Percentiles rank a stretch among this genome's conserved stretches.
These are phyloP conservation scores for Torymus aiolomorphi DNA, from an alignment of 2,888 invertebrate genomes.

Conservation along the genomic window DNA sequence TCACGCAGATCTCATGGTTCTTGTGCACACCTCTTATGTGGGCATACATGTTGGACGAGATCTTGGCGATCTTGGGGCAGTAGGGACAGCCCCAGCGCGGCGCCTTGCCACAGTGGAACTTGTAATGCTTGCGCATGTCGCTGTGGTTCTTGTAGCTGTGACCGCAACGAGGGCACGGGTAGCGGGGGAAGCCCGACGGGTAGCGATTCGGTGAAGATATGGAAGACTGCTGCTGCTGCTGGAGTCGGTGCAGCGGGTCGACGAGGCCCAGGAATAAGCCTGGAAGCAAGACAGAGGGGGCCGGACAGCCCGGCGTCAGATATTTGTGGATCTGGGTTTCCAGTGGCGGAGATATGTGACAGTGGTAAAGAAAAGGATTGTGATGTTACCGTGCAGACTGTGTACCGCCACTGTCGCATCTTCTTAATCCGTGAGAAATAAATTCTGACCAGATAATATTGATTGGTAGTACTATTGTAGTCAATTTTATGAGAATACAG, in stretches of 20 bases:
- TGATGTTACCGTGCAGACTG: too few relatives aligned
- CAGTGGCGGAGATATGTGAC: too few relatives aligned
- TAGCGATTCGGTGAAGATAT: not conserved
- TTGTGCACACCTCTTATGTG: conserved; percentile 67
- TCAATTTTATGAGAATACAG: too few relatives aligned
- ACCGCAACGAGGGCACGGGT: conserved; percentile 67
- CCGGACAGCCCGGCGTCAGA: conserved; percentile 34
- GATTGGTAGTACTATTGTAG: too few relatives aligned
- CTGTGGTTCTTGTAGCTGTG: conserved; percentile 67
- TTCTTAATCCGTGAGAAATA: too few relatives aligned
- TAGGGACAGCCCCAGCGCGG: conserved; percentile 73
- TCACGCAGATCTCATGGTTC: conserved; percentile 62
- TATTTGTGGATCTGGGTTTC: too few relatives aligned
- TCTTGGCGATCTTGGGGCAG: conserved; percentile 63
- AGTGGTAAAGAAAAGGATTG: too few relatives aligned
- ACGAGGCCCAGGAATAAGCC: conserved; percentile 36
- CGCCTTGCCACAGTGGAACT: conserved; percentile 71
- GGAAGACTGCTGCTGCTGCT: not conserved
- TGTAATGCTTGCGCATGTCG: conserved; percentile 70
- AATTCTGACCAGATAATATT: too few relatives aligned
- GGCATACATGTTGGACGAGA: conserved; percentile 68
- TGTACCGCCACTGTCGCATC: too few relatives aligned
- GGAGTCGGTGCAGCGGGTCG: not conserved
- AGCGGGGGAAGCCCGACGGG: conserved; percentile 36
- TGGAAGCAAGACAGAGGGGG: conserved; percentile 49